Percentiles rank a stretch among this genome's conserved stretches.
These are phyloP conservation scores for Melieria crassipennis DNA, from an alignment of 2,888 invertebrate genomes.

Conservation along the genomic window DNA sequence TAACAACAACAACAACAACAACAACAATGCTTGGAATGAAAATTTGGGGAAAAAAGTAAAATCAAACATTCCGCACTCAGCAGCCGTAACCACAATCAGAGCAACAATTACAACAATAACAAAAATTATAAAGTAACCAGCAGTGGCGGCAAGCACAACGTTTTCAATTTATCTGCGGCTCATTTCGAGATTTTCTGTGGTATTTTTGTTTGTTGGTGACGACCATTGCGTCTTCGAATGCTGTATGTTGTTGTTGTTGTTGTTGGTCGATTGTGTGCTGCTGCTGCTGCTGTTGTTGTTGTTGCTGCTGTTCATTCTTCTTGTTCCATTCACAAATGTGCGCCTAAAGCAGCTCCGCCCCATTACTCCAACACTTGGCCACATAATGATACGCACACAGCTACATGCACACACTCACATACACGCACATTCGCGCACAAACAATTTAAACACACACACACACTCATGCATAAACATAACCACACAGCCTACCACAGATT, in stretches of 20 bases:
- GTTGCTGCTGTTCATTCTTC: slow-evolving; percentile 30
- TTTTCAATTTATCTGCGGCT: slow-evolving; percentile 31
- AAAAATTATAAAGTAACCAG: slow-evolving; percentile 10
- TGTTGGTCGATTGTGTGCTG: slow-evolving; percentile 33
- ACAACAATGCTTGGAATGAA: neutral
- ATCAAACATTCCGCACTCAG: neutral
- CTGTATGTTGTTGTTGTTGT: slow-evolving; percentile 27
- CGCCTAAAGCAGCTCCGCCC: slow-evolving; percentile 63
- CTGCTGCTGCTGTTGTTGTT: slow-evolving; percentile 23
- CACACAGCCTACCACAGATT: no score
- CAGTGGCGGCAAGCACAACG: slow-evolving; percentile 1
- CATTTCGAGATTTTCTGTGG: slow-evolving; percentile 14
- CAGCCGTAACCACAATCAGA: neutral
- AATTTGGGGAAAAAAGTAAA: slow-evolving; percentile 11
- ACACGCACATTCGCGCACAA: slow-evolving; percentile 35
- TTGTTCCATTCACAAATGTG: slow-evolving; percentile 62
- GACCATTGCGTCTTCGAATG: slow-evolving; percentile 22
- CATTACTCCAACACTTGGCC: slow-evolving; percentile 43
- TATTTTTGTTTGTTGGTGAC: neutral
- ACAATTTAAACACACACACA: slow-evolving; percentile 32
- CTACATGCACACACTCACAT: slow-evolving; percentile 24
- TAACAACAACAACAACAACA: slow-evolving; percentile 1
- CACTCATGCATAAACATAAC: no score
- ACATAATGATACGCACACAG: slow-evolving; percentile 39
- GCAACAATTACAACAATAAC: slow-evolving; percentile 13